Conservation (phyloP, 2,113 vertebrate species). For the Odobenus rosmarus region DNA sequence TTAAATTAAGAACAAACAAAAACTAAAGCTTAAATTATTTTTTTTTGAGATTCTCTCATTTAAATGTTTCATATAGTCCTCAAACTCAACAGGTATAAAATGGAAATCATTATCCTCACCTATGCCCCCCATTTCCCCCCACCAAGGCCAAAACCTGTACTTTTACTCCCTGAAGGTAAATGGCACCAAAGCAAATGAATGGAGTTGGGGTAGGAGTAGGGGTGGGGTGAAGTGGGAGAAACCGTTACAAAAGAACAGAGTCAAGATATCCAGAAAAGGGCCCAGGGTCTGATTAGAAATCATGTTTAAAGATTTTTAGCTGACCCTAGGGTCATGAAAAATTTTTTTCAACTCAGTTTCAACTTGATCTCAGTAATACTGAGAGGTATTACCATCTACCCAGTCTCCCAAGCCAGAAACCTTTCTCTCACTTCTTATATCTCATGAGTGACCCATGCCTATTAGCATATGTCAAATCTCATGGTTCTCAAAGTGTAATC, state of each 20-base stretch:
- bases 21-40: background rate
- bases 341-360: background rate
- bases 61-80: background rate
- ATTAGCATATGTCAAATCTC: background rate
- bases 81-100: slow-evolving; percentile 12
- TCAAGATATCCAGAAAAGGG: background rate
- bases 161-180: background rate
- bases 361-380: slow-evolving; percentile 33
- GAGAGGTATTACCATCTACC: background rate
- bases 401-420: background rate
- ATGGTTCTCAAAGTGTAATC: background rate
- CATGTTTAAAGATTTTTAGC: background rate
- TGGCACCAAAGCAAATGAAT: background rate
- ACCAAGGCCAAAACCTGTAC: background rate
- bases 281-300: background rate
- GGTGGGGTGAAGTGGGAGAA: background rate
- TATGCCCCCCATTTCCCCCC: background rate
- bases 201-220: background rate
- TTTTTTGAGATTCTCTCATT: slow-evolving; percentile 11
- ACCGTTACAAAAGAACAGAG: background rate
- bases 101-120: background rate
- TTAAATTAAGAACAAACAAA: slow-evolving; percentile 44
- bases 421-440: background rate
- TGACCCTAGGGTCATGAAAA: background rate
- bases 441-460: background rate